These are phyloP conservation scores for Corythornis madagascariensis DNA, from an alignment of 2,113 vertebrate genomes.

Conservation along the genomic window DNA sequence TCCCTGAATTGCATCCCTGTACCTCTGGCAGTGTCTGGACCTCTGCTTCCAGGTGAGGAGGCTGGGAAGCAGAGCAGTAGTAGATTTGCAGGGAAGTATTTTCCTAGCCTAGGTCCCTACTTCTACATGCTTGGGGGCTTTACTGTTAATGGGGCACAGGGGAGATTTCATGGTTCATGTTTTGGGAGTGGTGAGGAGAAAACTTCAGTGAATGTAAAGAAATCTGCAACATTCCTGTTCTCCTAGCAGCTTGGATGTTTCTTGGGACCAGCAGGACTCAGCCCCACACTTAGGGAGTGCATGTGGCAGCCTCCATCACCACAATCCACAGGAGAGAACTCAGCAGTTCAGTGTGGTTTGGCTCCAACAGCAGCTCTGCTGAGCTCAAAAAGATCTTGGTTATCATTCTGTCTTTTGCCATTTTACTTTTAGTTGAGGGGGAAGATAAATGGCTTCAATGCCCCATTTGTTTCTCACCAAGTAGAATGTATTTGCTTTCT, in stretches of 20 bases:
- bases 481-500: not conserved
- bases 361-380: not conserved
- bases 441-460: not conserved
- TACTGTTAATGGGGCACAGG: not conserved
- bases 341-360: not conserved
- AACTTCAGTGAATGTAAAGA: not conserved
- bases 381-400: not conserved
- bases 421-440: not conserved
- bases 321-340: not conserved
- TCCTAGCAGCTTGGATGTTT: not conserved
- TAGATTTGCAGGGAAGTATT: not conserved
- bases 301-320: not conserved
- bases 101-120: not conserved
- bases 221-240: not conserved
- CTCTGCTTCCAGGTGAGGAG: not conserved
- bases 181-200: not conserved
- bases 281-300: not conserved
- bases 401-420: not conserved
- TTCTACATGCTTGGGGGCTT: not conserved
- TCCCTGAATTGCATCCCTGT: fast-evolving
- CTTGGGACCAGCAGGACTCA: not conserved
- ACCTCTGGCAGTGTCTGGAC: not conserved
- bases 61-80: not conserved
- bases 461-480: not conserved
- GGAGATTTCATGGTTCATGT: not conserved